Evolutionary conservation across 2,888 invertebrate species (phyloP), one percentile per base, ranked within the genome.

Genomic region (Aspidapion aeneum): DNA sequence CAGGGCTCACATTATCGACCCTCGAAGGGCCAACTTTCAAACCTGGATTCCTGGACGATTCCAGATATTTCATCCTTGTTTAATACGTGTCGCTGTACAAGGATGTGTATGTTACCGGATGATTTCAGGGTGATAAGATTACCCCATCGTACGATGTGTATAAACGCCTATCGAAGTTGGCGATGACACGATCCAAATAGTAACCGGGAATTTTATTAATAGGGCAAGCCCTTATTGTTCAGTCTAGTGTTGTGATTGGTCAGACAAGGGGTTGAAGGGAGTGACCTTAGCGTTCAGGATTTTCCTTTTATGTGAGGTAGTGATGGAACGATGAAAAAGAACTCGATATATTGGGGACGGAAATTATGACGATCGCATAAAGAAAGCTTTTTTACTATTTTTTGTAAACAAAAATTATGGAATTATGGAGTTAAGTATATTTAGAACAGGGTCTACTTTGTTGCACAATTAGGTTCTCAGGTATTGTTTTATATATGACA

Each of bases 151-250:
- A 35, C 35, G 35, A 7, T 35, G 5, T 35, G 12, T 35, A 35
- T 19, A 3, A 9, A 69, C 74, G 74, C 74, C 74, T 72, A 72
- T 84, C 83, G 82, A 61, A 78, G 83, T 82, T 81, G 80, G 83
- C 83, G 71, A 35, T 35, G 35, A 35, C 35, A 35, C 35, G 3
- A 35, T 35, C 12, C 35, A 71, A 73, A 70, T 70, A 67, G 66
- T 69, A 70, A 69, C 69, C 71, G 65, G 65, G 77, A 74, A 76
- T 74, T 79, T 77, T 76, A 75, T 77, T 77, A 77, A 77, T 80
- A 79, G 78, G 81, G 82, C 83, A 82, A 81, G 83, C 83, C 83
- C 84, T 81, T 82, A 83, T 81, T 83, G 83, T 83, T 82, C 81
- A 77, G 73, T 79, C 79, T 78, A 78, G 50, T 57, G 54, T 65